A percentile compares a stretch with the other conserved stretches of the same genome.
phyloP scores from a whole-genome alignment of 37 sponge, comb jelly and placozoan genomes.

The Theonella swinhoei region DNA sequence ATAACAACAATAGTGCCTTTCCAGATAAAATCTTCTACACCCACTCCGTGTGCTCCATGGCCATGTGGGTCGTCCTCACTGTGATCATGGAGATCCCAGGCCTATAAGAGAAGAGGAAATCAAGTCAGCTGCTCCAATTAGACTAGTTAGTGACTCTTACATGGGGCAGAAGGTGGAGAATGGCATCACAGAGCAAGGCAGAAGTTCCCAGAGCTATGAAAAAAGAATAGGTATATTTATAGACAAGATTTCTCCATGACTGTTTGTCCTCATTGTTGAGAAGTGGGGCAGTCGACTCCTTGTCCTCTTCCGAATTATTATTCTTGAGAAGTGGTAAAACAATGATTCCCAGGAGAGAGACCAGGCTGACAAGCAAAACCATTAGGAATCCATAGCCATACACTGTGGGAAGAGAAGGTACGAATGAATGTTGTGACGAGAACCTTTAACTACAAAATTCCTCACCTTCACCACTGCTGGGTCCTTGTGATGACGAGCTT shows the following conservation, averaged over 20 bases:
- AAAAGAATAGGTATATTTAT: slow-evolving; percentile 46
- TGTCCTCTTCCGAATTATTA: background rate
- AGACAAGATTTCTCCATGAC: background rate
- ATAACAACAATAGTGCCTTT: slow-evolving; percentile 52
- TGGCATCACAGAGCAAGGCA: slow-evolving; percentile 74
- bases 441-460: too few species aligned
- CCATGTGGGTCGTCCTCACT: slow-evolving; percentile 15
- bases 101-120: slow-evolving; percentile 17
- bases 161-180: slow-evolving; percentile 77
- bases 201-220: slow-evolving; percentile 73
- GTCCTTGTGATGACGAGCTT: too few species aligned
- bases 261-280: background rate
- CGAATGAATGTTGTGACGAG: too few species aligned
- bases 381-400: slow-evolving; percentile 79
- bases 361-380: slow-evolving; percentile 43
- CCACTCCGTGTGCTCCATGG: slow-evolving; percentile 1
- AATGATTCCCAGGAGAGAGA: slow-evolving; percentile 55
- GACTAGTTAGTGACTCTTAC: slow-evolving; percentile 32
- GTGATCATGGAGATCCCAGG: slow-evolving; percentile 54
- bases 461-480: too few species aligned
- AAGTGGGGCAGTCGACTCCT: background rate
- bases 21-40: slow-evolving; percentile 45
- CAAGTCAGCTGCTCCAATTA: background rate
- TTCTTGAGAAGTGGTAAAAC: slow-evolving; percentile 43
- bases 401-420: slow-evolving; percentile 29